These are phyloP conservation scores for Cosmorhoe ocellata DNA, from an alignment of 2,888 invertebrate genomes.

Conservation along the genomic window DNA sequence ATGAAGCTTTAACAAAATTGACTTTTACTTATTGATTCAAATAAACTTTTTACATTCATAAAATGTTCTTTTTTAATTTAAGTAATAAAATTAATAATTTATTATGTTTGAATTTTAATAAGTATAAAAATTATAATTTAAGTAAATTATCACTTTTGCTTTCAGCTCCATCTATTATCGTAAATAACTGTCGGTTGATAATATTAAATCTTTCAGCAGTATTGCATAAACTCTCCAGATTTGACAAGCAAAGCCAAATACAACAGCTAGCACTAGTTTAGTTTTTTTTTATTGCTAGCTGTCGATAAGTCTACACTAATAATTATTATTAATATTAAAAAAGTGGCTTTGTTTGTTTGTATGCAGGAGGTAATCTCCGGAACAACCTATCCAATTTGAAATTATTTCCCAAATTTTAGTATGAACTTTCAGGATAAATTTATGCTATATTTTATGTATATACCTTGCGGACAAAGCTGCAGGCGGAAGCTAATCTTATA, in stretches of 20 bases:
- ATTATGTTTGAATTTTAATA: not conserved
- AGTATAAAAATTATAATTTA: not conserved
- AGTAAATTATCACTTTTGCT: not conserved
- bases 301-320: too few relatives aligned
- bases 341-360: too few relatives aligned
- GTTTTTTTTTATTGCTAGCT: not conserved
- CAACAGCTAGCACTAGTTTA: not conserved
- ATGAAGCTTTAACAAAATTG: not conserved
- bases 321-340: too few relatives aligned
- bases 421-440: too few relatives aligned
- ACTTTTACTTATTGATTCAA: not conserved
- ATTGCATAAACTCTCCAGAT: constrained; percentile 11
- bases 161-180: not conserved
- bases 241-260: constrained; percentile 8
- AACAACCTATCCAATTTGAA: too few relatives aligned
- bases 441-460: too few relatives aligned
- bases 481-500: too few relatives aligned
- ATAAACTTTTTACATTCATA: too few relatives aligned
- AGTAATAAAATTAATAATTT: too few relatives aligned
- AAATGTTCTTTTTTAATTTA: not conserved
- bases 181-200: constrained; percentile 8
- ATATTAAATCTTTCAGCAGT: constrained; percentile 10
- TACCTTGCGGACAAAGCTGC: too few relatives aligned
- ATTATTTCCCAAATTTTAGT: too few relatives aligned
- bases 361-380: too few relatives aligned